Evolutionary conservation across 2,113 vertebrate genomes (phyloP).

Genomic region (Syngnathus scovelli): DNA sequence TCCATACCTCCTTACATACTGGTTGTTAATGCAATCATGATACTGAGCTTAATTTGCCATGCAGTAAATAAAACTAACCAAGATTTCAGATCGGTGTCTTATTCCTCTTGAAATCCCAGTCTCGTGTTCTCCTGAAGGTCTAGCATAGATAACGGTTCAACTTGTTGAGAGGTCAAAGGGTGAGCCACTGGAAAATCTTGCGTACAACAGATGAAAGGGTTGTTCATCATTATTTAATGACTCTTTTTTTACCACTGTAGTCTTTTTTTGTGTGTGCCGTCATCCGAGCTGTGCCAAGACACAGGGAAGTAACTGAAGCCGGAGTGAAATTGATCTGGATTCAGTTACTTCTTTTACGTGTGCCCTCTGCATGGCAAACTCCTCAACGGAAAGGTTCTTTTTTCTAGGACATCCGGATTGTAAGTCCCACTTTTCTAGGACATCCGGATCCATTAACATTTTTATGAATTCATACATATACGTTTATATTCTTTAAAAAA

Average conservation of each 20-base stretch:
- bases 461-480: too few relatives aligned
- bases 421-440: slow-evolving; percentile 21
- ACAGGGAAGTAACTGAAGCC: slow-evolving; percentile 53
- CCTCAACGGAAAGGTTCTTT: slow-evolving; percentile 39
- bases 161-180: slow-evolving; percentile 57
- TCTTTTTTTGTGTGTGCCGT: slow-evolving; percentile 53
- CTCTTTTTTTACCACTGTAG: slow-evolving; percentile 39
- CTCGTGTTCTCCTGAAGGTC: slow-evolving; percentile 3
- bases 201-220: slow-evolving; percentile 59
- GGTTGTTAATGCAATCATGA: neutral
- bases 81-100: slow-evolving; percentile 1
- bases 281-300: slow-evolving; percentile 55
- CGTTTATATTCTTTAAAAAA: neutral
- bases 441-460: neutral
- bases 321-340: slow-evolving; percentile 52
- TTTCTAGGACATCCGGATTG: slow-evolving; percentile 24
- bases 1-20: slow-evolving; percentile 15
- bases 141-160: slow-evolving; percentile 21
- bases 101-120: slow-evolving; percentile 13
- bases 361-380: slow-evolving; percentile 14
- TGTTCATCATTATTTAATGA: slow-evolving; percentile 64
- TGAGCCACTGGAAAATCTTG: slow-evolving; percentile 71
- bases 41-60: neutral
- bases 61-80: slow-evolving; percentile 17
- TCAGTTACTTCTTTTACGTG: slow-evolving; percentile 47